These are phyloP conservation scores for Patella depressa DNA, from an alignment of 2,888 invertebrate genomes.

Conservation along the genomic window DNA sequence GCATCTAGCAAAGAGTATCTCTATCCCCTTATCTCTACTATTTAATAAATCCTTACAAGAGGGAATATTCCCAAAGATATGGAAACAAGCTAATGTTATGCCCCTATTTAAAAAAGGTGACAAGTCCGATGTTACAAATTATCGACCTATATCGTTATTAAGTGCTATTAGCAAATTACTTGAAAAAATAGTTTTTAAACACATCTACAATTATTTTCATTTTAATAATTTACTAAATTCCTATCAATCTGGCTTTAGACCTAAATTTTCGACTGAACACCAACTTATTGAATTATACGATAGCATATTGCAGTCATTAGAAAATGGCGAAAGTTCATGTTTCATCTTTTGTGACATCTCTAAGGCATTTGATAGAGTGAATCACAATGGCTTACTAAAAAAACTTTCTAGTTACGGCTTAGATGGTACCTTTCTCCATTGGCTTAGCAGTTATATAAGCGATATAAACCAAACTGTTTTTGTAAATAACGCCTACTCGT, in stretches of 20 bases:
- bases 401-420: neutral
- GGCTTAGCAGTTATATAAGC: neutral
- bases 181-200: neutral
- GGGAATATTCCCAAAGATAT: neutral
- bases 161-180: neutral
- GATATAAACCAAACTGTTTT: neutral
- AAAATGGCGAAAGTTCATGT: neutral
- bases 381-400: neutral
- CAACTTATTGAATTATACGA: neutral
- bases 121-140: neutral
- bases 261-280: neutral
- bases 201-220: neutral
- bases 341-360: neutral
- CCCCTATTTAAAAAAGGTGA: neutral
- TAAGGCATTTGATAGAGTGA: neutral
- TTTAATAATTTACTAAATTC: neutral
- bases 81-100: neutral
- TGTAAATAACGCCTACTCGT: constrained; percentile 5
- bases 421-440: neutral
- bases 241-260: neutral
- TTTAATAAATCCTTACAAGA: neutral
- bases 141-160: neutral
- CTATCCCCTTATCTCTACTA: neutral
- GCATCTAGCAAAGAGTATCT: neutral
- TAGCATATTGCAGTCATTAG: neutral